These are phyloP conservation scores for Oryzias sinensis DNA, from an alignment of 2,797 vertebrate species.

Conservation along the genomic window DNA sequence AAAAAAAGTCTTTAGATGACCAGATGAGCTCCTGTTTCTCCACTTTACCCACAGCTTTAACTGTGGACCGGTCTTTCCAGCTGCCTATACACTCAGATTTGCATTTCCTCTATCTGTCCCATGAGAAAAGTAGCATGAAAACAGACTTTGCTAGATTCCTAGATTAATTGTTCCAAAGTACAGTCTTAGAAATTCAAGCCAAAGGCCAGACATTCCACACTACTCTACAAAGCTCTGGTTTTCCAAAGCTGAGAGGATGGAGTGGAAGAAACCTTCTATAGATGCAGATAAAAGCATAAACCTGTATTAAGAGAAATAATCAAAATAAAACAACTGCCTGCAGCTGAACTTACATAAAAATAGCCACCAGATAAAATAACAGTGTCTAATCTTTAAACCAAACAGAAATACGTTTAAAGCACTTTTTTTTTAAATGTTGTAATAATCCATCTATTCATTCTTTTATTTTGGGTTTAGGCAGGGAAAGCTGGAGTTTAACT, in stretches of 20 bases:
- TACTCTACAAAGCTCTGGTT: conserved; percentile 28
- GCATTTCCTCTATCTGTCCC: conserved; percentile 33
- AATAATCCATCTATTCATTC: no score
- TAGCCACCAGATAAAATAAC: no score
- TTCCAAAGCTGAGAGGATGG: conserved; percentile 38
- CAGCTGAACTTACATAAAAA: no score
- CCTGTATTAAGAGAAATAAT: conserved; percentile 1
- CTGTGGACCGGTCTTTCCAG: conserved; percentile 17
- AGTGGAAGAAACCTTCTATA: conserved; percentile 6
- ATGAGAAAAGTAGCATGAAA: conserved; percentile 12
- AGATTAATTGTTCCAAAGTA: conserved; percentile 10
- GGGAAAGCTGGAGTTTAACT: no score
- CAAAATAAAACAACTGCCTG: no score
- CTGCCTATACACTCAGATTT: conserved; percentile 41
- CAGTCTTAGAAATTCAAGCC: conserved; percentile 14
- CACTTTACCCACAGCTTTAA: conserved; percentile 14
- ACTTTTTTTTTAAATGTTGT: no score
- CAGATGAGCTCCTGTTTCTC: conserved; percentile 1
- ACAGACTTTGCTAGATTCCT: conserved; percentile 19
- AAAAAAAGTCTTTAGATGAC: conserved; percentile 6
- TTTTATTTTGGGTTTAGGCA: no score
- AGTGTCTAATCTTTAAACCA: no score
- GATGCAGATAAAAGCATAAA: conserved; percentile 19
- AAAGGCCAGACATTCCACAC: conserved; percentile 52
- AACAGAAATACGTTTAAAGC: no score